Evolutionary conservation across 2,797 vertebrate species (phyloP).

Genomic region (Tympanoctomys barrerae): DNA sequence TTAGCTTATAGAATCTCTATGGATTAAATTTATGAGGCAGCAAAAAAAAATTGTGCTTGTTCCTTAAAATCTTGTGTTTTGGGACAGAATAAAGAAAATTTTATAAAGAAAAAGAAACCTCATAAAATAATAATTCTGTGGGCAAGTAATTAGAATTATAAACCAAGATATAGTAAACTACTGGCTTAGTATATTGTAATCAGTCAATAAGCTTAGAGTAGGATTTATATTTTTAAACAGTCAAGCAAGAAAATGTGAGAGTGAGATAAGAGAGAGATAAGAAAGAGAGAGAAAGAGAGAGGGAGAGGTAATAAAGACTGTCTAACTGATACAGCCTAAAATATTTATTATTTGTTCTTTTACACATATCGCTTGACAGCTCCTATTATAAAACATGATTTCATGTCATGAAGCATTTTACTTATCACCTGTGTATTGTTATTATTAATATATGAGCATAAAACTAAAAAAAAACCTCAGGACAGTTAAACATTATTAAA

Average conservation of each 20-base stretch:
- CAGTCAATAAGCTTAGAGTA: neutral
- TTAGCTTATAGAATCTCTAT: slow-evolving; percentile 40
- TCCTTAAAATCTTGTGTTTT: slow-evolving; percentile 19
- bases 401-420: neutral
- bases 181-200: neutral
- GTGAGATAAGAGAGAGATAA: neutral
- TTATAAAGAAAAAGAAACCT: slow-evolving; percentile 52
- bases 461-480: slow-evolving; percentile 15
- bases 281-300: neutral
- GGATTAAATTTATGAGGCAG: slow-evolving; percentile 27
- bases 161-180: slow-evolving; percentile 25
- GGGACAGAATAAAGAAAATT: neutral
- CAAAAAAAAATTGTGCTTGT: slow-evolving; percentile 3
- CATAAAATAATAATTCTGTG: neutral
- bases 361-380: neutral
- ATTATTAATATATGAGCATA: neutral
- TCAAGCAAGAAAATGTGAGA: neutral
- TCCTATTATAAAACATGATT: slow-evolving; percentile 8
- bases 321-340: neutral
- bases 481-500: neutral
- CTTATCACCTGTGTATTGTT: neutral
- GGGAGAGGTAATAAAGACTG: neutral
- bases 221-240: slow-evolving; percentile 1
- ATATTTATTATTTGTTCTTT: neutral
- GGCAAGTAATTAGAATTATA: slow-evolving; percentile 17